Base-by-base conservation (phyloP, 2,888 invertebrate genomes). In the Dinocampus coccinellae region DNA sequence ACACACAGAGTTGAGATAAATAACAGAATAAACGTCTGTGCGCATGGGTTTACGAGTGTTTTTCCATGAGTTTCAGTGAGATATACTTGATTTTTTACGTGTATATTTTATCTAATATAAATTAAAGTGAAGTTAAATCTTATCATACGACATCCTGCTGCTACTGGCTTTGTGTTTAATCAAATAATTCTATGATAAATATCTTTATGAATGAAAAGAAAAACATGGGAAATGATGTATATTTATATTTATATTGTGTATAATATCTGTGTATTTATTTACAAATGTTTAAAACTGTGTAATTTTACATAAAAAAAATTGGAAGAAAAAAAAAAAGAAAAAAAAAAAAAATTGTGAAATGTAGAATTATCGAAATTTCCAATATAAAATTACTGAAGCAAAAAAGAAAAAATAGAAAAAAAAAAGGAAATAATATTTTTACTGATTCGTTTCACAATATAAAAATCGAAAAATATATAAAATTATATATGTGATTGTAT, bases 61-160 rank as follows among this genome's bases (percentile, higher is more conserved):
- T 57, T 29, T 66, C 47, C 47, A 20, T 63, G 63, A 24, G 13
- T 20, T 62, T 39, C 62, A 63, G 20, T 13, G 22, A 63, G 63
- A 63, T 42, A 63, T 2, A 42, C 73, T 70, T 47, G 16, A 47
- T 47, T n/a, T 47, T 16, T 13, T 42, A 1, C 3, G 16, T 20
- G 20, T 16, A 47, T 47, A 0, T 78, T 76, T 78, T 83, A 83
- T 83, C 82, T 78, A 67, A 16, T 58, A 80, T 83, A 78, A 83
- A 81, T 82, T 83, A 83, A n/a, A n/a, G n/a, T 74, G 82, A 80
- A 64, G 73, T 69, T 69, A 55, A 53, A 39, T 65, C 77, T 82
- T 83, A 83, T 83, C 83, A 67, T 72, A 36, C 74, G 67, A 76
- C 80, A 81, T 82, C 80, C 83, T 80, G 75, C 57, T 53, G 82